Percentiles rank a stretch among this genome's conserved stretches.
These are phyloP conservation scores for Sylvilagus bachmani DNA, from an alignment of 2,113 vertebrate genomes.

Conservation along the genomic window DNA sequence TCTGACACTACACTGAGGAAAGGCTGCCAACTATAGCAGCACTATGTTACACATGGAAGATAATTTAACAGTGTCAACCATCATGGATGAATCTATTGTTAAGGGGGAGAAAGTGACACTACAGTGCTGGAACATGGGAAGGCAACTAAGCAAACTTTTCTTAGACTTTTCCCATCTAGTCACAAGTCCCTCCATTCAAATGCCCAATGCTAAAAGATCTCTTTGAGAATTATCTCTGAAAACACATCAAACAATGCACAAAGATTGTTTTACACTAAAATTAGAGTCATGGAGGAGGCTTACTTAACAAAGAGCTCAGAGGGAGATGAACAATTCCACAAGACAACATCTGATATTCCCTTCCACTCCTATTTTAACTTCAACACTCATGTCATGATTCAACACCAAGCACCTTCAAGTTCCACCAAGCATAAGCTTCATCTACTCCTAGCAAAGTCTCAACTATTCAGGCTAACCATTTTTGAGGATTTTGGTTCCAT, in stretches of 20 bases:
- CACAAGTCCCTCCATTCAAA: conserved; percentile 35
- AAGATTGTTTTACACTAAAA: conserved; percentile 36
- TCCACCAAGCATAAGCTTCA: conserved; percentile 1
- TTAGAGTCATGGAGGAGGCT: conserved; percentile 37
- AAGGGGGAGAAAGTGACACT: not conserved
- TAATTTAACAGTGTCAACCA: not conserved
- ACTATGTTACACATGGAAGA: not conserved
- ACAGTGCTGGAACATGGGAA: not conserved
- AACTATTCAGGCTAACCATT: not conserved
- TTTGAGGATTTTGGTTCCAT: conserved; percentile 20
- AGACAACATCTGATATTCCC: not conserved
- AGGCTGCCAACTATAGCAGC: not conserved
- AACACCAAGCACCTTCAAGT: not conserved
- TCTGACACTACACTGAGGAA: conserved; percentile 23
- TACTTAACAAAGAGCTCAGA: not conserved
- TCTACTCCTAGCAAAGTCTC: not conserved
- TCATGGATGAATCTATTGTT: conserved; percentile 10
- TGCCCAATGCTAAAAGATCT: not conserved
- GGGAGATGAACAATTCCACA: not conserved
- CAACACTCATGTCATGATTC: not conserved
- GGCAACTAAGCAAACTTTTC: not conserved
- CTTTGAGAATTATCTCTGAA: not conserved
- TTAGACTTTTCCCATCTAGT: not conserved
- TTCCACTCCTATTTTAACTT: not conserved
- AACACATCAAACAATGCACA: not conserved